These are phyloP conservation scores for Pogonocherus hispidulus DNA, from an alignment of 2,888 invertebrate species.

Conservation along the genomic window DNA sequence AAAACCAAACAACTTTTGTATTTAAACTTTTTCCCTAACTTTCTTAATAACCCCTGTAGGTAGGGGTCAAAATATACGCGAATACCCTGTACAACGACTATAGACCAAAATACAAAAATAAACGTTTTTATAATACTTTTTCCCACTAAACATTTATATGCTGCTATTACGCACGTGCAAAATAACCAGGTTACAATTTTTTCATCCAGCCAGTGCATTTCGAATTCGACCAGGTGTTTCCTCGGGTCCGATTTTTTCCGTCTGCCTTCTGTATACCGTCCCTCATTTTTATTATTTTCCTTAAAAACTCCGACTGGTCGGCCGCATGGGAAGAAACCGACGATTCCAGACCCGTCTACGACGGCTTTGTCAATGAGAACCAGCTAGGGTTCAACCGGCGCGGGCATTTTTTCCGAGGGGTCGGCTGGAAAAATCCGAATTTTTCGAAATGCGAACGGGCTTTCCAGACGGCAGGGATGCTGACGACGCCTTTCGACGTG, in stretches of 20 bases:
- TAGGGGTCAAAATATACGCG: no score
- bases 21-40: no score
- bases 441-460: slow-evolving; percentile 13
- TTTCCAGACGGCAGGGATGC: neutral
- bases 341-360: neutral
- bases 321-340: neutral
- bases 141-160: no score
- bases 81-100: no score
- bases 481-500: neutral
- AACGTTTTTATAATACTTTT: no score
- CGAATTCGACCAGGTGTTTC: neutral
- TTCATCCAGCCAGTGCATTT: no score
- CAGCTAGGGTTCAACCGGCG: neutral
- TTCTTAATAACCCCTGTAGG: no score
- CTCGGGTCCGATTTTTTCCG: neutral
- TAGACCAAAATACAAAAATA: no score
- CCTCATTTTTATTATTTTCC: neutral
- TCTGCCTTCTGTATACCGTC: no score
- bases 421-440: slow-evolving; percentile 13
- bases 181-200: neutral
- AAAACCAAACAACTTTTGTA: no score
- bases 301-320: neutral
- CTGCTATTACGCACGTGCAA: neutral
- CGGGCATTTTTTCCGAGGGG: neutral
- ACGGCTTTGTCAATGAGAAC: neutral